Conservation (phyloP, 2,113 vertebrate species). For the Oceanodroma tethys region DNA sequence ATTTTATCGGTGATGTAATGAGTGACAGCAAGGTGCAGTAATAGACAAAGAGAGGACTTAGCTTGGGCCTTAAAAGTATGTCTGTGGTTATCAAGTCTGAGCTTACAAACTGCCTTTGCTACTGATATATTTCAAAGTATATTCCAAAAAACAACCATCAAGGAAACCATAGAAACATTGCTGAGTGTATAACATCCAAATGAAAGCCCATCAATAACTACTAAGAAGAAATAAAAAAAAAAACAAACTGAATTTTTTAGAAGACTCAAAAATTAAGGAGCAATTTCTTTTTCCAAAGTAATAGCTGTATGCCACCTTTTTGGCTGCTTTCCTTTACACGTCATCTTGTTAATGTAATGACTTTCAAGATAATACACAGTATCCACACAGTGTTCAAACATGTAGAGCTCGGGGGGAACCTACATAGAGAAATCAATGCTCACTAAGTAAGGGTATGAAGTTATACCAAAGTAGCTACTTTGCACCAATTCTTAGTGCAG, state of each 20-base stretch:
- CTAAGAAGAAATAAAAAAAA: background rate
- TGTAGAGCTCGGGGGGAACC: background rate
- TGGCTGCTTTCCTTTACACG: background rate
- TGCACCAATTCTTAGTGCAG: background rate
- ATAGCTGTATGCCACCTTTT: background rate
- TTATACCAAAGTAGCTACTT: background rate
- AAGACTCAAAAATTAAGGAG: background rate
- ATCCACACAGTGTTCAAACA: background rate
- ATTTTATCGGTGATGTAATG: background rate
- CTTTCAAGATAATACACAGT: background rate
- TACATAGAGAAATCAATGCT: background rate
- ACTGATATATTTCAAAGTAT: background rate
- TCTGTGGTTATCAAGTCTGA: background rate
- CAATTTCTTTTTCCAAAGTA: background rate
- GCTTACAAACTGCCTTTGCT: background rate
- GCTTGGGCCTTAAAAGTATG: background rate
- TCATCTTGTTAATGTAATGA: background rate
- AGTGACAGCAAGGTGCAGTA: background rate
- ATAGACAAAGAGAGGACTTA: background rate
- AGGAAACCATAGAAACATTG: background rate
- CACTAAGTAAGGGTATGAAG: background rate
- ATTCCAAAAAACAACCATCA: background rate
- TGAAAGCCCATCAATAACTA: background rate
- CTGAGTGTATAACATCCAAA: background rate
- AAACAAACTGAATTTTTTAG: background rate